Evolutionary conservation across 2,113 vertebrate genomes (phyloP).

Genomic region (Pygoscelis adeliae): DNA sequence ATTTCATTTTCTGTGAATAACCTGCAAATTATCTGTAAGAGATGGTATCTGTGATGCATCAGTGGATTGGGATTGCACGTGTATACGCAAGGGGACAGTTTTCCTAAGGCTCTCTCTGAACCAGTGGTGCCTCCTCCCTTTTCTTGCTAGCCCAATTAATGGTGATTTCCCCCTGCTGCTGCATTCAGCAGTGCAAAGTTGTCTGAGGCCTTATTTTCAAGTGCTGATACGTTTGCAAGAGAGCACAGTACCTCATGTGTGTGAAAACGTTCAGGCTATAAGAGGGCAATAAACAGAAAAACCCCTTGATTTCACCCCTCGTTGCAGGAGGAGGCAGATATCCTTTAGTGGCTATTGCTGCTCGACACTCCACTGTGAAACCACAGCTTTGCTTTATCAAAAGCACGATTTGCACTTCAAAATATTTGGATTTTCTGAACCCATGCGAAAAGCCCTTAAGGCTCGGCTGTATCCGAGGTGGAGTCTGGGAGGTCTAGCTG

Average conservation of each 20-base stretch:
- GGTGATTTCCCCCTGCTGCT: neutral
- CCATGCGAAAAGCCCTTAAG: neutral
- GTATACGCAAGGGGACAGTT: neutral
- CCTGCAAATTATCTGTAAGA: neutral
- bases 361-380: neutral
- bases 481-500: neutral
- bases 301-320: accelerated
- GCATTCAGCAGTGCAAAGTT: neutral
- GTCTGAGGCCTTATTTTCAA: neutral
- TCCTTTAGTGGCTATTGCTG: neutral
- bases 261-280: neutral
- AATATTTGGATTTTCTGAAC: neutral
- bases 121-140: neutral
- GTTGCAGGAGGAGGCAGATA: neutral
- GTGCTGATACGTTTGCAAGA: neutral
- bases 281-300: neutral
- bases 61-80: accelerated
- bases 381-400: neutral
- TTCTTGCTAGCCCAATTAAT: neutral
- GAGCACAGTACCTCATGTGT: neutral
- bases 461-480: neutral
- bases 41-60: neutral
- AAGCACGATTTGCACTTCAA: neutral
- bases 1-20: neutral
- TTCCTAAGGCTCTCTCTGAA: neutral